Evolutionary conservation across 2,888 invertebrate species (phyloP).

Genomic region (Tipula lateralis): DNA sequence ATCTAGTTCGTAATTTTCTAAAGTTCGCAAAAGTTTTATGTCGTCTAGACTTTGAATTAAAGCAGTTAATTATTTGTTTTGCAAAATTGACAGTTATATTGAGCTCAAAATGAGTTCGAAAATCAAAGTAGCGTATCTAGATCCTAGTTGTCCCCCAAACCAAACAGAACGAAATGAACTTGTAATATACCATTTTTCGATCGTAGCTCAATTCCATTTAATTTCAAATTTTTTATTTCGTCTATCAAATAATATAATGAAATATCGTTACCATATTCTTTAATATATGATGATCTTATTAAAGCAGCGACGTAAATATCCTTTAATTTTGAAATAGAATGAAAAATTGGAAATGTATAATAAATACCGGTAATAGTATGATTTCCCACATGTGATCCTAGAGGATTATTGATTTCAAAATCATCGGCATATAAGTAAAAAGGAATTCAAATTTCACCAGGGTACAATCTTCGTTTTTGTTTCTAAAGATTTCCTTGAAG

Average conservation of each 20-base stretch:
- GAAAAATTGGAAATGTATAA: neutral
- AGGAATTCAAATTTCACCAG: too few relatives aligned
- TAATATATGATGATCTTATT: neutral
- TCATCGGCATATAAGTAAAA: too few relatives aligned
- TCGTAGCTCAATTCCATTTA: too few relatives aligned
- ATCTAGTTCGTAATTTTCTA: neutral
- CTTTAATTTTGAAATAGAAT: neutral
- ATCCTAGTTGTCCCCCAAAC: too few relatives aligned
- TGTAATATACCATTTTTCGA: too few relatives aligned
- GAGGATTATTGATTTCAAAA: too few relatives aligned
- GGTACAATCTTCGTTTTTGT: too few relatives aligned
- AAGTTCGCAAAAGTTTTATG: neutral
- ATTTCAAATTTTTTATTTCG: neutral
- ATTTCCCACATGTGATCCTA: too few relatives aligned
- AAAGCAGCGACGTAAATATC: neutral
- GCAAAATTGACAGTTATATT: neutral
- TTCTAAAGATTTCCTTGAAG: too few relatives aligned
- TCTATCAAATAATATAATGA: neutral
- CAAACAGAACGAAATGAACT: too few relatives aligned
- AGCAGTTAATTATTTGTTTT: neutral
- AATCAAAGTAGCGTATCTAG: too few relatives aligned
- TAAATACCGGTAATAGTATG: neutral
- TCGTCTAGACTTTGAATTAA: neutral
- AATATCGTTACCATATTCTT: neutral
- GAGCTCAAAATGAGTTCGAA: too few relatives aligned